Percentiles rank a stretch among this genome's conserved stretches.
phyloP scores from a whole-genome alignment of 30 jellyfish, hydroid and myxozoan genomes.

The Cassiopea andromeda region DNA sequence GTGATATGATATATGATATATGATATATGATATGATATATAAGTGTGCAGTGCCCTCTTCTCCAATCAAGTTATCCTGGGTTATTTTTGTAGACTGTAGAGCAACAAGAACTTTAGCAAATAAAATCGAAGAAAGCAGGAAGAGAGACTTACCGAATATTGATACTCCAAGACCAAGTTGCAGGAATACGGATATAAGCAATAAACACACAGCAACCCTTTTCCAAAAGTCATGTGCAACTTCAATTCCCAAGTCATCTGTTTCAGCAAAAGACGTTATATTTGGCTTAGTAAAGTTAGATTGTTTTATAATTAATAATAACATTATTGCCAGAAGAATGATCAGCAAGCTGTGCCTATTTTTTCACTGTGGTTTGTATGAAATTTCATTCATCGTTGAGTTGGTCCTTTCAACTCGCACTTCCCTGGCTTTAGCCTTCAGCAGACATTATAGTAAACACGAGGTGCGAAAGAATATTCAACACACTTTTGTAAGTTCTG shows the following conservation, averaged over 20 bases:
- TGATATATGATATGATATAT: no score
- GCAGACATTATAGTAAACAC: no score
- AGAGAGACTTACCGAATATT: background rate
- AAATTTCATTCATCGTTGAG: no score
- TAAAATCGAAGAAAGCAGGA: background rate
- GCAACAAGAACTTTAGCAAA: background rate
- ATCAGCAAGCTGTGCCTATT: no score
- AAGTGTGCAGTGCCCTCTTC: background rate
- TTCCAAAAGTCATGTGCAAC: background rate
- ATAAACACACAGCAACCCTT: background rate
- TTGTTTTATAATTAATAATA: background rate
- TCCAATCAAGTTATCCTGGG: background rate
- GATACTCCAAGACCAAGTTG: conserved; percentile 33
- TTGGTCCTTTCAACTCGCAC: no score
- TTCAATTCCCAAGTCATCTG: background rate
- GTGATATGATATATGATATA: no score
- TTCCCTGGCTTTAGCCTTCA: no score
- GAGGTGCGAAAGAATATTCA: no score
- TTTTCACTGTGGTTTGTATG: no score
- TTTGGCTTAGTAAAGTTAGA: background rate
- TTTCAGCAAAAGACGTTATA: background rate
- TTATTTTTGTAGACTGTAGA: background rate
- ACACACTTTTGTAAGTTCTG: no score
- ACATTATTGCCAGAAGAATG: no score
- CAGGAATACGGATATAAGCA: background rate